Percentiles rank a stretch among this genome's conserved stretches.
Evolutionary conservation across 2,113 vertebrate genomes (phyloP).

Genomic region (Speoplatyrhinus poulsoni): DNA sequence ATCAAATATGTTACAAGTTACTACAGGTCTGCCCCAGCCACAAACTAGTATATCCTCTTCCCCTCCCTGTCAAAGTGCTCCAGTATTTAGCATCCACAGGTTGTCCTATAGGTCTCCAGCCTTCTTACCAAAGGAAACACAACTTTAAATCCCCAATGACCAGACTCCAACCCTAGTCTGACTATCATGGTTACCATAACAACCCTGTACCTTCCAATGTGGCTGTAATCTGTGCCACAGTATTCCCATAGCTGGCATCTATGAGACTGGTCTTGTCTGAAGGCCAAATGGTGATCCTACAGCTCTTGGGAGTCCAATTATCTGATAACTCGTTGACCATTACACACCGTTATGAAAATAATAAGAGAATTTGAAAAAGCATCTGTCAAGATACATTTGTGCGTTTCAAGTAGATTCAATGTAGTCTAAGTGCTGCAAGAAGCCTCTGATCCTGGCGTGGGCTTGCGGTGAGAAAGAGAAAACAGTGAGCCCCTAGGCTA

Average conservation of each 20-base stretch:
- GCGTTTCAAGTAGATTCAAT: conserved; percentile 67
- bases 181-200: conserved; percentile 6
- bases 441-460: conserved; percentile 17
- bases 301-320: conserved; percentile 27
- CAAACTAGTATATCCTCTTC: conserved; percentile 50
- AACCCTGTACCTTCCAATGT: not conserved
- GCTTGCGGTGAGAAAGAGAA: conserved; percentile 41
- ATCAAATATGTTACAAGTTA: conserved; percentile 36
- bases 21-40: conserved; percentile 32
- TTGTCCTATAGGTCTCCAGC: conserved; percentile 23
- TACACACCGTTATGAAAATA: not conserved
- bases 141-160: not conserved
- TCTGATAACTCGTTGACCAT: conserved; percentile 6
- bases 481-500: conserved; percentile 33
- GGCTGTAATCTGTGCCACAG: not conserved
- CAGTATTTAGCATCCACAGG: conserved; percentile 66
- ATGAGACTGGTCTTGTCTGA: conserved; percentile 4
- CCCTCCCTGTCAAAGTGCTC: conserved; percentile 70
- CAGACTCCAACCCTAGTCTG: conserved; percentile 30
- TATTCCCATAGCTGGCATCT: not conserved
- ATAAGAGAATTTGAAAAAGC: conserved; percentile 12
- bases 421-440: conserved; percentile 50
- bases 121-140: conserved; percentile 17
- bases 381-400: conserved; percentile 38
- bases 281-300: conserved; percentile 7